Percentiles rank a stretch among this genome's conserved stretches.
Evolutionary conservation across 2,888 invertebrate species (phyloP).

Genomic region (Dryomyza anilis): DNA sequence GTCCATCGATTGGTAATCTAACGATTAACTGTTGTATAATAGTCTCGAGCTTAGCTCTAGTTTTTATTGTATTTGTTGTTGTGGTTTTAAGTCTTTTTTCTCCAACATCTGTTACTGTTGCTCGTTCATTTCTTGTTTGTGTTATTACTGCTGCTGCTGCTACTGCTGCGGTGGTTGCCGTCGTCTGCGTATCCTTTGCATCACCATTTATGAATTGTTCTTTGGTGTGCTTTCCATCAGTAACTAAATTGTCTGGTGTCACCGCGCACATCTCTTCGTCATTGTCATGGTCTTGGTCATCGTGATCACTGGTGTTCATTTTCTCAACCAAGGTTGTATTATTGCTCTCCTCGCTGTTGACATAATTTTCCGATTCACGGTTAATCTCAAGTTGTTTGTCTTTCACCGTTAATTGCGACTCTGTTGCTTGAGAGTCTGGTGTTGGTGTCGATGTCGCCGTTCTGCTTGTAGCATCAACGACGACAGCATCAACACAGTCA

Average conservation of each 20-base stretch:
- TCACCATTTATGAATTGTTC: conserved; percentile 28
- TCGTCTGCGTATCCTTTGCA: conserved; percentile 1
- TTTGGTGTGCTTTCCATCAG: conserved; percentile 27
- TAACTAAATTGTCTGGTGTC: conserved; percentile 29
- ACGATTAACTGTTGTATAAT: conserved; percentile 60
- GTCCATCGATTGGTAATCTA: conserved; percentile 50
- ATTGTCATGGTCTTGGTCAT: conserved; percentile 35
- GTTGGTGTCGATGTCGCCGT: neutral
- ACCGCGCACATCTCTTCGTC: conserved; percentile 29
- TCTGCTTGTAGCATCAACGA: neutral
- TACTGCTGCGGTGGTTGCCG: neutral
- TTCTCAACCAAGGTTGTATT: conserved; percentile 38
- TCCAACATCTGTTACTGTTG: conserved; percentile 36
- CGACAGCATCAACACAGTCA: conserved; percentile 17
- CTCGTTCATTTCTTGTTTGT: conserved; percentile 35
- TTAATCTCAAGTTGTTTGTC: too few relatives aligned
- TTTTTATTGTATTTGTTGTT: too few relatives aligned
- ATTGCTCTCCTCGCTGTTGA: neutral
- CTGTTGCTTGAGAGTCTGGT: neutral
- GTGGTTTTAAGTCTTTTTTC: conserved; percentile 57
- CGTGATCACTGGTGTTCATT: conserved; percentile 53
- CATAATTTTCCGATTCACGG: conserved; percentile 5
- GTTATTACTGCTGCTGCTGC: neutral
- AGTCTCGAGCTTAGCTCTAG: conserved; percentile 56
- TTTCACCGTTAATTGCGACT: neutral